Base-by-base conservation (phyloP, 1,140 invertebrate genomes). In the Magallana gigas region DNA sequence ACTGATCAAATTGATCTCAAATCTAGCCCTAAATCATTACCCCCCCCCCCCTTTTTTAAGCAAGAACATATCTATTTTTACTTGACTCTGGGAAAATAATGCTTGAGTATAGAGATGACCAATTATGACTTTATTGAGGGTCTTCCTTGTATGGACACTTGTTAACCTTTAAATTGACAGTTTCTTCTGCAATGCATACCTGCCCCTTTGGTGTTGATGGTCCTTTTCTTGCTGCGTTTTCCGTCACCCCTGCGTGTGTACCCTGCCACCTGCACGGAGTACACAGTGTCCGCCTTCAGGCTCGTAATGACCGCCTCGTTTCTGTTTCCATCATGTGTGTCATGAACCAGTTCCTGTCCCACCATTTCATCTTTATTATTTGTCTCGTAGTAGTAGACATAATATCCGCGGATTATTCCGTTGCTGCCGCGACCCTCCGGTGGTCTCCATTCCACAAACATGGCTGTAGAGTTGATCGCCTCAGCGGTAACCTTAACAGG, bases 321-420 rank as follows among this genome's bases (percentile, higher is more conserved):
- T 4, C 96, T 96, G 5, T 96, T 96, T 23, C 97, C 97, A 85
- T 92, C 91, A 62, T 91, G 89, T 0, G 91, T 92, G 76, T 94
- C 92, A n/a, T 89, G 83, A 12, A 89, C 82, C 23, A 89, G 88
- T 59, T 92, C 91, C 12, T 88, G 89, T 7, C 91, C 91, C 18
- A 86, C 80, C 11, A 90, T 90, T 16, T 91, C 90, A 68, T 88
- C 92, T 84, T 91, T 92, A 7, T 91, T 90, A 88, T 94, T 89
- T 5, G 92, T 88, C 57, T 91, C 90, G 29, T 91, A 91, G 96
- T 99, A 98, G 94, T 99, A 98, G 83, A 99, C 97, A 92, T 99
- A 98, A 95, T 99, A 99, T 4, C 98, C 98, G 58, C 98, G 96
- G 90, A 99, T 99, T 83, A 99, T 97, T n/a, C 98, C 98, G 94